Base-by-base conservation (phyloP, 1,140 invertebrate species). In the Batillaria attramentaria region DNA sequence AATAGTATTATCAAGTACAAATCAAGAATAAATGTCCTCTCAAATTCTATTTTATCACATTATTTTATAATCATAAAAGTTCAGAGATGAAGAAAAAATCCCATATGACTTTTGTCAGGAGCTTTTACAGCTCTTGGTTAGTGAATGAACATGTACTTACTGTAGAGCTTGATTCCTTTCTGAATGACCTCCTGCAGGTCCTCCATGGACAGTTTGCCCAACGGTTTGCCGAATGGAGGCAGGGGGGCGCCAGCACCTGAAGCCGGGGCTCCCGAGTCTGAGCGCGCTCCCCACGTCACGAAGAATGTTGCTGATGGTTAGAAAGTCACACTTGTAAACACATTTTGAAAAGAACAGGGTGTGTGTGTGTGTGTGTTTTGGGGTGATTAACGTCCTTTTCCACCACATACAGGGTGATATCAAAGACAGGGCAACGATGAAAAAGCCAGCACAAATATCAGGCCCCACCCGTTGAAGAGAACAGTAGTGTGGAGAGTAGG, bases 101-200 rank as follows among this genome's bases (percentile, higher is more conserved):
- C n/a, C n/a, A n/a, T n/a, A n/a, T n/a, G n/a, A n/a, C n/a, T n/a
- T n/a, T n/a, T n/a, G n/a, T n/a, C n/a, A n/a, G n/a, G n/a, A n/a
- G n/a, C n/a, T n/a, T n/a, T n/a, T n/a, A n/a, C n/a, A n/a, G n/a
- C n/a, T n/a, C n/a, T n/a, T n/a, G n/a, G n/a, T n/a, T n/a, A n/a
- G n/a, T n/a, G n/a, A n/a, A n/a, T n/a, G 46, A 50, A 50, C 24
- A 50, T 41, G 8, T 42, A 86, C 89, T 92, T 91, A 95, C 94
- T 92, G 86, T 93, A 95, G 73, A 94, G 92, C 83, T 92, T 92
- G 39, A 95, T 93, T 72, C 93, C 92, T 90, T 94, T 94, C 83
- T 95, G 92, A 6, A 95, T 93, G 60, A 92, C 92, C 18, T 89
- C 85, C 66, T 91, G 91, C 92, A 95, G 94, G 78, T 94, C 93